Base-by-base conservation (phyloP, 2,797 vertebrate genomes). In the Peromyscus eremicus region DNA sequence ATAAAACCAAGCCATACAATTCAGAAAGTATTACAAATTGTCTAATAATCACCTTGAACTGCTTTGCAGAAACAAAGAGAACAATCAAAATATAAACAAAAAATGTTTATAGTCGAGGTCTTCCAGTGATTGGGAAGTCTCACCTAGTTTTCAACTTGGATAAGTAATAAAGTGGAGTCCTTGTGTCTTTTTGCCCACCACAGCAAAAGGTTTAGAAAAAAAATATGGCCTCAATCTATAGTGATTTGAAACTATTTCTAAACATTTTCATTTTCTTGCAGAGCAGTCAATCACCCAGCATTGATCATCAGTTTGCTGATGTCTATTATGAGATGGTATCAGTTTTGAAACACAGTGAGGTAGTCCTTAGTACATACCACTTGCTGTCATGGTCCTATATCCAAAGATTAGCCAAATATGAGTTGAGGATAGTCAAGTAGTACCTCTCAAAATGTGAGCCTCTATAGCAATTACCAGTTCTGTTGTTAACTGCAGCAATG, bases 251-350 rank as follows among this genome's bases (percentile, higher is more conserved):
- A 94, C 64, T 83, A 93, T n/a, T 84, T 55, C 70, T 91, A 94
- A 96, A 89, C 87, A 96, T 93, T 91, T 93, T 85, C 92, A 37
- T 96, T 97, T 97, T 97, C 92, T 97, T 76, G 21, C 62, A 70
- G 79, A 97, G 91, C 46, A 27, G 13, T 49, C 2, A 91, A 94
- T 79, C 34, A 82, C 37, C 80, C 75, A 17, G 91, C 70, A 94
- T 88, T 85, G 91, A 94, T 90, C 95, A 96, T 81, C 32, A 83
- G 71, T 32, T 94, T 94, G 57, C 5, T 91, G n/a, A 76, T 75
- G 62, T 57, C 25, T 1, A 57, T 94, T 27, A 88, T 79, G 83
- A 84, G 89, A 49, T 94, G 87, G 93, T 32, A 92, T 96, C 43
- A 96, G 93, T 80, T 79, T 92, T 92, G 43, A 96, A 93, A 90